These are phyloP conservation scores for Drosophila tani DNA, from an alignment of 1,140 invertebrate species.

Conservation along the genomic window DNA sequence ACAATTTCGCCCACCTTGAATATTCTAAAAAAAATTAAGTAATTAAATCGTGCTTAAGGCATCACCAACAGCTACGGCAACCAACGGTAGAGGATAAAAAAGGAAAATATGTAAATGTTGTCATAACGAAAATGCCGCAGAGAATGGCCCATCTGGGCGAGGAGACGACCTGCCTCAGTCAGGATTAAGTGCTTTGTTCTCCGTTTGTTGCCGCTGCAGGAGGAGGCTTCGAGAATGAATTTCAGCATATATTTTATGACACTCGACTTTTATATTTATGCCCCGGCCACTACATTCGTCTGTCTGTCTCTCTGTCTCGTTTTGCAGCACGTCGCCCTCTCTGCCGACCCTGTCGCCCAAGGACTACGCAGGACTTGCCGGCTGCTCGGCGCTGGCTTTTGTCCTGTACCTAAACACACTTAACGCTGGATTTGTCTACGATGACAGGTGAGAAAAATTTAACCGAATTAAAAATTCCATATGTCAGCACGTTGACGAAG, in stretches of 20 bases:
- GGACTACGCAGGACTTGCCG: constrained; percentile 89
- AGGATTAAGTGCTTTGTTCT: constrained; percentile 66
- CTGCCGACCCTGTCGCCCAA: constrained; percentile 78
- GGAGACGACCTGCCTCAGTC: constrained; percentile 36
- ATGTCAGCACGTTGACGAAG: constrained; percentile 81
- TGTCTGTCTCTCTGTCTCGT: constrained; percentile 21
- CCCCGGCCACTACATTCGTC: constrained; percentile 52
- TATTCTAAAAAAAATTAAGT: constrained; percentile 41
- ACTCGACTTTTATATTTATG: constrained; percentile 81
- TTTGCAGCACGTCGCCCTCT: constrained; percentile 44
- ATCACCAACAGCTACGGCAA: constrained; percentile 14
- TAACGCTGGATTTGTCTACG: constrained; percentile 96
- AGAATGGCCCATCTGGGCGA: constrained; percentile 50
- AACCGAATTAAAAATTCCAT: constrained; percentile 85
- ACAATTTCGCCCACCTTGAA: constrained; percentile 26
- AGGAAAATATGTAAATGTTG: constrained; percentile 51
- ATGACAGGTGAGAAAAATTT: constrained; percentile 90
- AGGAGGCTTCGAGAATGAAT: constrained; percentile 70
- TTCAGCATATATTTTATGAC: constrained; percentile 81
- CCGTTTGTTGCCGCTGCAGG: constrained; percentile 17
- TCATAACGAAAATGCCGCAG: constrained; percentile 55
- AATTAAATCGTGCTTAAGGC: constrained; percentile 47
- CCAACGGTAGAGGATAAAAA: constrained; percentile 23
- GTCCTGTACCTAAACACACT: constrained; percentile 95
- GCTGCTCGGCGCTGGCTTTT: constrained; percentile 90